Percentiles rank a stretch among this genome's conserved stretches.
Evolutionary conservation across 2,888 invertebrate genomes (phyloP).

Genomic region (Keiferia lycopersicella): DNA sequence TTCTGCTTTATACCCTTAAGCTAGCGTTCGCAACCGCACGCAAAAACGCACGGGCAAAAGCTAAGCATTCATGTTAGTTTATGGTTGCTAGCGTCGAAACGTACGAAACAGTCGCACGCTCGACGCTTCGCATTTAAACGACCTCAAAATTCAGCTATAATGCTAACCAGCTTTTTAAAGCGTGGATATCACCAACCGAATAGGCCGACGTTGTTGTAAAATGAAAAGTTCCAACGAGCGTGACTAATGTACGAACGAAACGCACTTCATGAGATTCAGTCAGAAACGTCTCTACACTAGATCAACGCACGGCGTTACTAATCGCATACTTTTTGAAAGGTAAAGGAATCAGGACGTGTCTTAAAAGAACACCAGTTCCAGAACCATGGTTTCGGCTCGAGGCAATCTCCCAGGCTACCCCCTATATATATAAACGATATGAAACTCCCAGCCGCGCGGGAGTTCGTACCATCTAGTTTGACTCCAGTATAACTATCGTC

Average conservation of each 20-base stretch:
- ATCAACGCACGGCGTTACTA: neutral
- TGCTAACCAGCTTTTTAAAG: neutral
- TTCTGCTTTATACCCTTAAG: no score
- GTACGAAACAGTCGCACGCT: neutral
- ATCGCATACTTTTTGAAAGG: neutral
- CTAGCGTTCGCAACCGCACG: neutral
- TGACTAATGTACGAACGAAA: neutral
- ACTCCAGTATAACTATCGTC: neutral
- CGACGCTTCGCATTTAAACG: constrained; percentile 1
- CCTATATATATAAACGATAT: neutral
- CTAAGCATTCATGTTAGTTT: neutral
- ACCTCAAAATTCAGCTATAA: neutral
- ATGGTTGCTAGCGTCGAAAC: neutral
- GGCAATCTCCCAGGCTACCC: neutral
- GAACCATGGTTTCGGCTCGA: neutral
- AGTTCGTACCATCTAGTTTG: neutral
- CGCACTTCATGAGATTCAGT: constrained; percentile 1
- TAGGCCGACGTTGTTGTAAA: constrained; percentile 1
- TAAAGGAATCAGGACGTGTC: constrained; percentile 29
- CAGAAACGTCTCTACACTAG: constrained; percentile 5
- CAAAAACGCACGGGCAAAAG: neutral
- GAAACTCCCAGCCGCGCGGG: neutral
- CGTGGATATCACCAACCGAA: neutral
- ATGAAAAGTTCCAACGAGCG: neutral
- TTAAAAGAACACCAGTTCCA: constrained; percentile 30